Percentiles rank a stretch among this genome's conserved stretches.
phyloP scores from a whole-genome alignment of 2,113 vertebrate species.

The Corythaeola cristata region DNA sequence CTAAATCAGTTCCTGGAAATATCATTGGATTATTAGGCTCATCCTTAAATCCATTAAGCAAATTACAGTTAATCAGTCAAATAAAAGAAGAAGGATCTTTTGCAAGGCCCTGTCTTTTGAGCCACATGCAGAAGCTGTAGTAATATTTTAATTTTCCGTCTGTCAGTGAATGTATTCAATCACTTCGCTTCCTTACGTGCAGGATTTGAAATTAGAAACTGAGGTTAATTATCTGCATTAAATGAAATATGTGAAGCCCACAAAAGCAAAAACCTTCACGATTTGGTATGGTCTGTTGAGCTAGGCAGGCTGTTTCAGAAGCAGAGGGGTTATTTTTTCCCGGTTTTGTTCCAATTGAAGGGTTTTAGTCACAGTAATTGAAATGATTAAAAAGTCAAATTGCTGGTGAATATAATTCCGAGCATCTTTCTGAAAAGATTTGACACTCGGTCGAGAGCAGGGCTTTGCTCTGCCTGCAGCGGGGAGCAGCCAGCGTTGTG shows the following conservation, averaged over 20 bases:
- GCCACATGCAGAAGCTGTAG: conserved; percentile 31
- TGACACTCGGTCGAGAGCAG: not conserved
- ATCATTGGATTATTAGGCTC: conserved; percentile 67
- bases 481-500: accelerated
- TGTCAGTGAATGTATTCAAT: conserved; percentile 55
- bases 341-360: conserved; percentile 52
- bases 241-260: conserved; percentile 58
- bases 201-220: conserved; percentile 71
- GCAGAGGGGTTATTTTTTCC: conserved; percentile 50
- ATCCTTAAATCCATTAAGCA: conserved; percentile 71
- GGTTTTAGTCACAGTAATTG: conserved; percentile 70
- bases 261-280: conserved; percentile 56
- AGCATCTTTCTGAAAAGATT: conserved; percentile 12
- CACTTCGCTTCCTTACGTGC: conserved; percentile 4
- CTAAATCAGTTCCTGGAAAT: conserved; percentile 51
- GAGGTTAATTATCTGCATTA: conserved; percentile 71
- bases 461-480: not conserved
- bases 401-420: conserved; percentile 30
- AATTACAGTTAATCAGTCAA: conserved; percentile 65
- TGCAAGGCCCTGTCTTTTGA: conserved; percentile 24
- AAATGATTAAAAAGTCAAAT: conserved; percentile 71
- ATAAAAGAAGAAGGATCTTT: conserved; percentile 58
- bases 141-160: conserved; percentile 64
- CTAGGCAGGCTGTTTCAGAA: conserved; percentile 38
- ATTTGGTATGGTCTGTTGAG: conserved; percentile 64